Percentiles rank a stretch among this genome's conserved stretches.
Evolutionary conservation across 2,113 vertebrate species (phyloP).

Genomic region (Archilochus colubris): DNA sequence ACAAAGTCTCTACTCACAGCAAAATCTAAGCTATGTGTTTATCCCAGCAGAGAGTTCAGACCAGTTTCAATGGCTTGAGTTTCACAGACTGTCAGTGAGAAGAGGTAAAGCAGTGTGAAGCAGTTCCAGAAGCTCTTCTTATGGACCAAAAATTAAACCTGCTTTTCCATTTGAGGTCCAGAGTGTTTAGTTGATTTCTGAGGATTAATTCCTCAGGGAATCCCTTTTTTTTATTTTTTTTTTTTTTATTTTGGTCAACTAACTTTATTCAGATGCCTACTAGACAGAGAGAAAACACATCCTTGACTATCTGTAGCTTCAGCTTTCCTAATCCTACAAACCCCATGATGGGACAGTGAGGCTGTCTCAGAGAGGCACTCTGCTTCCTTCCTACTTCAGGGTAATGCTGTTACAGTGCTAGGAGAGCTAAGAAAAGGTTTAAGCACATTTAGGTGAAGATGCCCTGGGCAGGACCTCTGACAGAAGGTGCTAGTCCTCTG

Average conservation of each 20-base stretch:
- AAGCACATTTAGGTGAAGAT: background rate
- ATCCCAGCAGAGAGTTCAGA: background rate
- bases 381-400: background rate
- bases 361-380: rapidly evolving
- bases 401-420: background rate
- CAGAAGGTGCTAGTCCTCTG: background rate
- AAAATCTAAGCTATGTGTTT: background rate
- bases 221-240: background rate
- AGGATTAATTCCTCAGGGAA: background rate
- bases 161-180: background rate
- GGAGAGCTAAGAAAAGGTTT: background rate
- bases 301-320: background rate
- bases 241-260: background rate
- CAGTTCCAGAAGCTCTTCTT: background rate
- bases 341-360: rapidly evolving
- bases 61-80: background rate
- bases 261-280: background rate
- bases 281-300: background rate
- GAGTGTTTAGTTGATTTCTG: background rate
- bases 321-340: background rate
- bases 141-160: background rate
- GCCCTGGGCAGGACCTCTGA: background rate
- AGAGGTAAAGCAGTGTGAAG: background rate
- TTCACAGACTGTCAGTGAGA: background rate
- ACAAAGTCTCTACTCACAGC: background rate